Conservation (phyloP, 2,888 invertebrate species). For the Operophtera brumata region DNA sequence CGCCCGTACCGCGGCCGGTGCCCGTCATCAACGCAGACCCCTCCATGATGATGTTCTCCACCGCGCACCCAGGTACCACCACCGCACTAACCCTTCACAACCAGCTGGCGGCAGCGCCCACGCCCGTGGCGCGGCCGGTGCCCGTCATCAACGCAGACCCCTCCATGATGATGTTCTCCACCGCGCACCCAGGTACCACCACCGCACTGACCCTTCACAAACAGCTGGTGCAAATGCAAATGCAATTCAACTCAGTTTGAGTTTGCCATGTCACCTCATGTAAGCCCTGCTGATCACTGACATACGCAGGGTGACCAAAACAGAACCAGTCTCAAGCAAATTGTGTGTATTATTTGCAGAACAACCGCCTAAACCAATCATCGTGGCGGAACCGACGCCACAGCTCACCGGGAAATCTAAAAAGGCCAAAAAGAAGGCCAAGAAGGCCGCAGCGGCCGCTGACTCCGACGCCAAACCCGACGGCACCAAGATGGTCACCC, state of each 20-base stretch:
- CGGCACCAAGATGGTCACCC: conserved; percentile 85
- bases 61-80: conserved; percentile 29
- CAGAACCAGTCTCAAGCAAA: no score
- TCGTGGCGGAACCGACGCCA: conserved; percentile 51
- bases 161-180: conserved; percentile 54
- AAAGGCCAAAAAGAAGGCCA: conserved; percentile 75
- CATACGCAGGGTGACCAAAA: no score
- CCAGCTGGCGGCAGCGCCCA: conserved; percentile 59
- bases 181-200: conserved; percentile 46
- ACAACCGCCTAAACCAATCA: conserved; percentile 58
- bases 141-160: conserved; percentile 75
- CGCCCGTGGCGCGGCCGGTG: conserved; percentile 64
- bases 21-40: conserved; percentile 75
- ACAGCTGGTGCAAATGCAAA: conserved; percentile 45
- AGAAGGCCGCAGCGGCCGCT: conserved; percentile 68
- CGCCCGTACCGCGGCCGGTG: conserved; percentile 64
- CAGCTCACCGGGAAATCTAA: conserved; percentile 57
- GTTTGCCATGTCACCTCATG: neutral
- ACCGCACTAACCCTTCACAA: conserved; percentile 14
- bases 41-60: conserved; percentile 54
- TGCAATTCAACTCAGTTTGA: no score
- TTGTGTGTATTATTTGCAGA: no score
- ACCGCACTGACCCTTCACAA: no score
- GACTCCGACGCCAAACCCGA: conserved; percentile 48
- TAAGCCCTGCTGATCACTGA: no score